Conservation (phyloP, 2,888 invertebrate genomes). For the Timema podura region DNA sequence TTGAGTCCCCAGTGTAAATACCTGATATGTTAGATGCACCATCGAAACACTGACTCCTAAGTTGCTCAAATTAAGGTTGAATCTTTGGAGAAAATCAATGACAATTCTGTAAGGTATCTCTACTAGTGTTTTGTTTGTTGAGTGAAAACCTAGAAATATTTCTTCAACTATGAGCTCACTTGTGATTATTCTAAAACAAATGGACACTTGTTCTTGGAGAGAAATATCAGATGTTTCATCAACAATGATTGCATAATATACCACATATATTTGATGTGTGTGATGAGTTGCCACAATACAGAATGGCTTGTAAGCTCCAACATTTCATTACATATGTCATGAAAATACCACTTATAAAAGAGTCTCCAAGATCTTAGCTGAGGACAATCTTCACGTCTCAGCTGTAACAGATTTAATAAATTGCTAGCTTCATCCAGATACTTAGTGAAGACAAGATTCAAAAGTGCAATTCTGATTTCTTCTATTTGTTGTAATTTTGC, state of each 20-base stretch:
- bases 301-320: not conserved
- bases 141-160: not conserved
- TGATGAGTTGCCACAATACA: not conserved
- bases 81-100: not conserved
- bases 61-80: not conserved
- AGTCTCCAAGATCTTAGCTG: not conserved
- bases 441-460: not conserved
- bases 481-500: not conserved
- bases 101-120: not conserved
- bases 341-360: not conserved
- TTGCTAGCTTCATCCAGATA: not conserved
- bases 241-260: not conserved
- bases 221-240: not conserved
- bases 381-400: slow-evolving; percentile 4
- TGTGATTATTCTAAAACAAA: not conserved
- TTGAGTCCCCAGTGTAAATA: not conserved
- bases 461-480: not conserved
- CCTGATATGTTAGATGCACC: not conserved
- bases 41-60: not conserved
- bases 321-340: slow-evolving; percentile 2
- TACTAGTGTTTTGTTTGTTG: not conserved
- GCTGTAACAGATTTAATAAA: not conserved
- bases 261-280: not conserved
- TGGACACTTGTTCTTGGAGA: not conserved
- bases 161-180: not conserved